Evolutionary conservation across 1,140 invertebrate species (phyloP), one percentile per base, ranked within the genome.

Genomic region (Bombus turneri): DNA sequence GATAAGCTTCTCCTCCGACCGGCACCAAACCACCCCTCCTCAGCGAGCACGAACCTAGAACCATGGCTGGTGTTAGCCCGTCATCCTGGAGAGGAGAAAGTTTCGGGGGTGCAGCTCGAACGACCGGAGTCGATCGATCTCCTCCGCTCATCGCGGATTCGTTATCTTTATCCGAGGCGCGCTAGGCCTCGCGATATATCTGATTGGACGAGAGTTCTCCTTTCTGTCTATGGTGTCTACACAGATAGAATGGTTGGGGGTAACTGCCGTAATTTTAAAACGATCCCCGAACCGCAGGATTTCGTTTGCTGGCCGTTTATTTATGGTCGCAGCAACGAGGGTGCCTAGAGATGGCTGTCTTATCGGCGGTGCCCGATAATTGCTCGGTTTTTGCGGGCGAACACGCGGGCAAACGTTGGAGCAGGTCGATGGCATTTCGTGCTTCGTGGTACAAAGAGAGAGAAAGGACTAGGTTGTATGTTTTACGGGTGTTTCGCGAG

Each of bases 1-100:
- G 93, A 94, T 94, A 94, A 94, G 93, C 93, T 85, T 84, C 86
- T 84, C 85, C 87, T 85, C 34, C 85, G 31, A 71, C 28, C 73
- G 66, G 47, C 77, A 62, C 47, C 78, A 39, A 77, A 37, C 73
- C 75, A 59, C 75, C 75, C 79, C 62, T 62, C 83, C 31, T 18
- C 34, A 12, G 13, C 37, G 8, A 41, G 28, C 81, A 73, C 34
- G 79, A 41, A 82, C 59, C 78, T 68, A 22, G 28, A 62, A 28
- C 28, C 59, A 62, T 62, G 12, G 59, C 28, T 62, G 28, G 10
- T n/a, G 57, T 59, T 59, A 59, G 57, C 57, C 57, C 87, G 87
- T 86, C 87, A 88, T 89, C 87, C 77, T 53, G 57, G 79, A 88
- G 76, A 64, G 88, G 62, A 64, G n/a, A n/a, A n/a, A 13, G 62